A percentile compares a stretch with the other conserved stretches of the same genome.
Conservation (phyloP, 2,113 vertebrate genomes). For the Gnathonemus echidnorhynchus region DNA sequence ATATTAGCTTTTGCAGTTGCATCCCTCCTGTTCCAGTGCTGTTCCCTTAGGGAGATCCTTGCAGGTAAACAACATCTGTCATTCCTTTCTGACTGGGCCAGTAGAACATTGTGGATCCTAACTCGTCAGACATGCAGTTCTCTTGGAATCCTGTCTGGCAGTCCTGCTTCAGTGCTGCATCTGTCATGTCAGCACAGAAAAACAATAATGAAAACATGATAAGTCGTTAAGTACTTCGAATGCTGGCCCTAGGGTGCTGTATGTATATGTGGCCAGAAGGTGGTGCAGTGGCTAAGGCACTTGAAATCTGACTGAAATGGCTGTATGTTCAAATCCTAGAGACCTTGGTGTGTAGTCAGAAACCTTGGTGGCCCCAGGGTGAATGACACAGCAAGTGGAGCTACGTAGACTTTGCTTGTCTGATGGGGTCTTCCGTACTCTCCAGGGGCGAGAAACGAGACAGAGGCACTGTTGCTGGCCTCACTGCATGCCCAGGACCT, state of each 20-base stretch:
- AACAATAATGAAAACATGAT: not conserved
- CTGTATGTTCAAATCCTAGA: not conserved
- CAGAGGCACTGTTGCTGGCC: slow-evolving; percentile 55
- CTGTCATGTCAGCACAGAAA: not conserved
- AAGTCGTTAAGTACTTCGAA: not conserved
- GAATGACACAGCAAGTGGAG: not conserved
- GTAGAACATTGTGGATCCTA: not conserved
- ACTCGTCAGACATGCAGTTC: not conserved
- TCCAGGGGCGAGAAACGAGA: slow-evolving; percentile 68
- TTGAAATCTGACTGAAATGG: not conserved
- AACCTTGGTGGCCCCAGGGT: not conserved
- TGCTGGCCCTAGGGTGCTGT: not conserved
- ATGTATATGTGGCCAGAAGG: not conserved
- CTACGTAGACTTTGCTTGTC: not conserved
- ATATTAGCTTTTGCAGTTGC: not conserved
- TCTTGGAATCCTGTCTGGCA: not conserved
- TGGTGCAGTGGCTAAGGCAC: not conserved
- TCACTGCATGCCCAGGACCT: slow-evolving; percentile 48
- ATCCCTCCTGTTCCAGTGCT: not conserved
- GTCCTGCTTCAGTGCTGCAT: not conserved
- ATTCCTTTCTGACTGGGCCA: not conserved
- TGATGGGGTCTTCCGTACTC: not conserved
- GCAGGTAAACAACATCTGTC: not conserved
- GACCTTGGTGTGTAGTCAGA: not conserved
- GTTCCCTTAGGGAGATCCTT: not conserved